Base-by-base conservation (phyloP, 2,113 vertebrate species). In the Seriola rivoliana region DNA sequence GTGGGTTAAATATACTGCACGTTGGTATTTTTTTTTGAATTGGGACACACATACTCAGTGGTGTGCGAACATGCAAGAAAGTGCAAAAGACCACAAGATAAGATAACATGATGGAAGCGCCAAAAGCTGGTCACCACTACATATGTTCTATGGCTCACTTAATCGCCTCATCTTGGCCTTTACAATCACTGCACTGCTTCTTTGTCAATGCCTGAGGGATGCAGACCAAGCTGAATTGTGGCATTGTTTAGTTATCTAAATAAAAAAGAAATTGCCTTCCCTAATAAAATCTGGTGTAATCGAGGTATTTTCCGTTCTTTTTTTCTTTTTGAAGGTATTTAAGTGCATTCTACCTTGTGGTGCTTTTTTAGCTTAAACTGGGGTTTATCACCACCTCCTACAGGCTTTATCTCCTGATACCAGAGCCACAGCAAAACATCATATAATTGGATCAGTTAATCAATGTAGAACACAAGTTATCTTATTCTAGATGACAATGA, bases 1-100 rank as follows among this genome's bases (percentile, higher is more conserved):
- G 85, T 69, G 75, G 83, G 85, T 82, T 86, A 85, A 86, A 81
- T 82, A 69, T 84, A 80, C 54, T 77, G 66, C 36, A 73, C 60
- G n/a, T 36, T 25, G 68, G 80, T 42, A 74, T 84, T 66, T 46
- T 38, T 38, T 65, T 63, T 29, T 54, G 17, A 84, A 82, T 68
- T 90, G 71, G 81, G 89, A 76, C 87, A 88, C 57, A 42, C 44
- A 57, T 25, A 62, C 42, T 58, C 19, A 57, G 34, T 29, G 52
- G 23, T 54, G 67, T 42, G 55, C 25, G 71, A 59, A 75, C 29
- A 57, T 23, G 17, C 32, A 75, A 42, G 60, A 52, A 71, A 52
- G 13, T 64, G 34, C 29, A 36, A 38, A 73, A 67, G 38, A 70
- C 50, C 58, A 70, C 21, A 64, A 60, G 36, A 65, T 40, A 62